Evolutionary conservation across 2,113 vertebrate species (phyloP).

Genomic region (Laterallus jamaicensis): DNA sequence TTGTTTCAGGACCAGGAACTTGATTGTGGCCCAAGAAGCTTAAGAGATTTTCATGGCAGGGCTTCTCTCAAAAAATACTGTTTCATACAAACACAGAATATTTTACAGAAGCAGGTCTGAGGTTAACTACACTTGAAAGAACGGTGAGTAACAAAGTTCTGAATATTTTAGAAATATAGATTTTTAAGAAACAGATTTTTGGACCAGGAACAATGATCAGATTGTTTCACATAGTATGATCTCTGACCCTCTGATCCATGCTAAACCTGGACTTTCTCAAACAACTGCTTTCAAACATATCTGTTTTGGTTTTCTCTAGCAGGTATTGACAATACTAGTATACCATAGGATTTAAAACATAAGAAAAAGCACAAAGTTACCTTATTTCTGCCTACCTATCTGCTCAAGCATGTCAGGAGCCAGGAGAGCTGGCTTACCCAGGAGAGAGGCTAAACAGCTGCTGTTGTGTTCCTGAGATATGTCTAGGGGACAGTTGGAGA

Average conservation of each 20-base stretch:
- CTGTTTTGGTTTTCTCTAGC: background rate
- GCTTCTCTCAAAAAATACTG: background rate
- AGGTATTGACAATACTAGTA: fast-evolving
- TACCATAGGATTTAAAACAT: background rate
- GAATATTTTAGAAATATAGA: background rate
- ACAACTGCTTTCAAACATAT: background rate
- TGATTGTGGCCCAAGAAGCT: background rate
- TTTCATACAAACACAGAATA: background rate
- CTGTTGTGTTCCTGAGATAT: background rate
- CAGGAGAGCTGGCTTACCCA: background rate
- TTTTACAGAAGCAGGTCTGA: background rate
- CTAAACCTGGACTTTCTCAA: background rate
- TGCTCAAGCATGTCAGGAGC: background rate
- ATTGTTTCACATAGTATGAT: background rate
- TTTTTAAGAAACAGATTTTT: background rate
- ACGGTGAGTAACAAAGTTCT: background rate
- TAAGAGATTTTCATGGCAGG: background rate
- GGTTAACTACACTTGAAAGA: background rate
- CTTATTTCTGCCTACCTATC: background rate
- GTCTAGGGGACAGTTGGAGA: background rate
- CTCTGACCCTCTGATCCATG: background rate
- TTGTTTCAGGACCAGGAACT: background rate
- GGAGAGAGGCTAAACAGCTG: background rate
- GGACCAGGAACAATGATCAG: background rate
- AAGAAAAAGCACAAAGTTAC: background rate